phyloP scores from a whole-genome alignment of 2,797 vertebrate species.

The Sparidentex hasta region DNA sequence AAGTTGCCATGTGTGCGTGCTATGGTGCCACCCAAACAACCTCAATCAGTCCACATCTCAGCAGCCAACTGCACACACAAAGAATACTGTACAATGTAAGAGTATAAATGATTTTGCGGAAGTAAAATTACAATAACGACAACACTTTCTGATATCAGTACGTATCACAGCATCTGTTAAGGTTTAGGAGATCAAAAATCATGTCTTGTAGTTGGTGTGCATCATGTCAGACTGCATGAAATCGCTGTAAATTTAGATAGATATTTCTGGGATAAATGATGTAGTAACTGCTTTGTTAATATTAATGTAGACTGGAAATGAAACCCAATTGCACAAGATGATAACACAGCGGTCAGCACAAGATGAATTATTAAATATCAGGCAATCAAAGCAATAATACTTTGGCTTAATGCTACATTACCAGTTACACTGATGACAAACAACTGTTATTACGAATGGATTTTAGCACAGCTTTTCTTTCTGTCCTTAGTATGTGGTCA shows the following conservation, averaged over 20 bases:
- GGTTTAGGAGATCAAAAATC: slow-evolving; percentile 34
- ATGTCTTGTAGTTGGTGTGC: slow-evolving; percentile 33
- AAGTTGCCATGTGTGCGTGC: slow-evolving; percentile 52
- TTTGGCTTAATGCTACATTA: slow-evolving; percentile 14
- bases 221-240: slow-evolving; percentile 49
- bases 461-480: background rate
- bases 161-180: slow-evolving; percentile 32
- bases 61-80: slow-evolving; percentile 39
- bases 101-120: background rate
- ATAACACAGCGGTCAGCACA: background rate
- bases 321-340: background rate
- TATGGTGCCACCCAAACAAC: slow-evolving; percentile 39
- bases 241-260: slow-evolving; percentile 8
- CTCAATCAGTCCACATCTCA: slow-evolving; percentile 32
- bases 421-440: background rate
- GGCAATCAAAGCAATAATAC: slow-evolving; percentile 43
- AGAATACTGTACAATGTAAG: slow-evolving; percentile 55
- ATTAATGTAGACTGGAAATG: background rate
- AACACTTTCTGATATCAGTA: slow-evolving; percentile 12
- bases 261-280: slow-evolving; percentile 12
- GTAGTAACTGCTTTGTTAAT: background rate
- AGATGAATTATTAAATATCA: slow-evolving; percentile 13
- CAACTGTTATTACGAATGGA: background rate
- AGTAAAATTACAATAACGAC: background rate
- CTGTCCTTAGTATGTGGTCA: background rate